Conservation (phyloP, 2,888 invertebrate genomes). For the Amphimallon solstitiale region DNA sequence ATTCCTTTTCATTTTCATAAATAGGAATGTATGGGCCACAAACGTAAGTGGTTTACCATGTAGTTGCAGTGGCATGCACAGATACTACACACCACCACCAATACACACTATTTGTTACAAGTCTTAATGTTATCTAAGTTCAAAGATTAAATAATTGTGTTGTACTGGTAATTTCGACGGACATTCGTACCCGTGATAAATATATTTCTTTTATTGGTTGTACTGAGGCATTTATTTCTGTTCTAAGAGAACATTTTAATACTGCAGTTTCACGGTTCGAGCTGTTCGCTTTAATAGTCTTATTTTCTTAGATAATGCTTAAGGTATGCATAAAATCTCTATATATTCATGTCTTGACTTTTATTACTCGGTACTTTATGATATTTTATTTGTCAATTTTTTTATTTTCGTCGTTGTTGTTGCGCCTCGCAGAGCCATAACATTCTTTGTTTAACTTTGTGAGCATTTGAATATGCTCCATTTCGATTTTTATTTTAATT, state of each 20-base stretch:
- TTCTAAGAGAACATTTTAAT: constrained; percentile 32
- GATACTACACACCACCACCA: constrained; percentile 43
- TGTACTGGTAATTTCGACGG: constrained; percentile 39
- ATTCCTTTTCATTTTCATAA: constrained; percentile 33
- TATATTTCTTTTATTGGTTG: constrained; percentile 34
- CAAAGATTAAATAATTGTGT: constrained; percentile 46
- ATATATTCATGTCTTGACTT: constrained; percentile 32
- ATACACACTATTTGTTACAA: constrained; percentile 46
- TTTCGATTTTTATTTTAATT: constrained; percentile 28
- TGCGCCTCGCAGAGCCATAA: constrained; percentile 2
- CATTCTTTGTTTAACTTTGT: constrained; percentile 21
- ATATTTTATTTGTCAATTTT: constrained; percentile 26
- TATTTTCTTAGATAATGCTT: constrained; percentile 35
- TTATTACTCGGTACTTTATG: constrained; percentile 30
- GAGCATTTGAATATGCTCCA: constrained; percentile 7
- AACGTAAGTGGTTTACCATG: constrained; percentile 49
- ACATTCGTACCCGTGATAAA: constrained; percentile 32
- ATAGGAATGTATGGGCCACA: constrained; percentile 35
- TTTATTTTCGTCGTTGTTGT: too few relatives aligned
- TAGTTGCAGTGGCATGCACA: constrained; percentile 48
- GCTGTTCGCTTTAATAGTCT: constrained; percentile 23
- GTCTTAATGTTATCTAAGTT: constrained; percentile 45
- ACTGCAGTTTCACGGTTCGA: constrained; percentile 17
- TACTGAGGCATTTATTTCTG: constrained; percentile 33
- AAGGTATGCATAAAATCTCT: constrained; percentile 31